phyloP scores from a whole-genome alignment of 2,113 vertebrate genomes.

The Vireo altiloquus region DNA sequence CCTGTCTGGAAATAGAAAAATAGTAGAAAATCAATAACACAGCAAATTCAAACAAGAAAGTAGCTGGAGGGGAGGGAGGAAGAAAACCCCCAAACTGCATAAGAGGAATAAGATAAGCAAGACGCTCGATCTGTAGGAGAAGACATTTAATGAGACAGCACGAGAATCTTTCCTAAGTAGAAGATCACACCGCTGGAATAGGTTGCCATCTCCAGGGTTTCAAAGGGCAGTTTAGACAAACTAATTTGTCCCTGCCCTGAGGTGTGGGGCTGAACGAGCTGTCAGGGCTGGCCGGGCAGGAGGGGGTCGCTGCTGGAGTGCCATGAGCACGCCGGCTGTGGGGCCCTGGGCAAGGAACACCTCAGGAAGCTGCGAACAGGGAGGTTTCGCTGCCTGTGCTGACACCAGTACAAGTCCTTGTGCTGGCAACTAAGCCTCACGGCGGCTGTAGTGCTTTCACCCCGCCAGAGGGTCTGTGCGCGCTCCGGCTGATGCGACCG shows the following conservation, averaged over 20 bases:
- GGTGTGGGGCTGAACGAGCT: rapidly evolving
- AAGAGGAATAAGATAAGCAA: background rate
- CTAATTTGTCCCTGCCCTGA: too few species aligned
- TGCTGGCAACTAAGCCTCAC: background rate
- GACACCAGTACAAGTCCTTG: background rate
- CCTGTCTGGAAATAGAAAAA: background rate
- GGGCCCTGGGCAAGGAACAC: background rate
- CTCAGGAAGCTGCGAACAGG: background rate
- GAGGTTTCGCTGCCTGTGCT: background rate
- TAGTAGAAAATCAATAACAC: background rate
- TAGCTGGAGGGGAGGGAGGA: background rate
- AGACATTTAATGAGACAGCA: background rate
- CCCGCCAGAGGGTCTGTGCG: rapidly evolving
- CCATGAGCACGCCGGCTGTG: rapidly evolving
- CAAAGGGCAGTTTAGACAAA: background rate
- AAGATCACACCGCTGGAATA: rapidly evolving
- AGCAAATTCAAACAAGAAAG: background rate
- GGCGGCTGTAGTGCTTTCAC: background rate
- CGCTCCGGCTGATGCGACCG: background rate
- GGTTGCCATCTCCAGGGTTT: too few species aligned
- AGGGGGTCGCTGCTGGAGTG: background rate
- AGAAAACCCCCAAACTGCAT: background rate
- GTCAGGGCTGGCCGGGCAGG: too few species aligned
- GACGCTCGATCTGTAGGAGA: background rate
- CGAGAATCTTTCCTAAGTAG: background rate